Evolutionary conservation across 1,140 invertebrate species (phyloP).

Genomic region (Drosophila ohnishii): DNA sequence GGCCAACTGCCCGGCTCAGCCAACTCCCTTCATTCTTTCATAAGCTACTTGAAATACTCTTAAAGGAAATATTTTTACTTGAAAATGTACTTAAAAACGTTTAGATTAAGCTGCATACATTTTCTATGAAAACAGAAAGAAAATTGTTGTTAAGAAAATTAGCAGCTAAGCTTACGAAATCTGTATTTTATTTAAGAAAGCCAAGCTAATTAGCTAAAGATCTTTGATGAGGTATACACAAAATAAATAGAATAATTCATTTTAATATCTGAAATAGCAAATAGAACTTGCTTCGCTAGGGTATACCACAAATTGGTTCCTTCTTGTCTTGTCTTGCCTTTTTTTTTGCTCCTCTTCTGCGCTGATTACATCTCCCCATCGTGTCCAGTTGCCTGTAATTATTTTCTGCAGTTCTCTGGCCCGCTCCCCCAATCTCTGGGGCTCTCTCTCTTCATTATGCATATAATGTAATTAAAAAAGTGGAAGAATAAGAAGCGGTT

Average conservation of each 20-base stretch:
- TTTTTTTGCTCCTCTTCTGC: slow-evolving; percentile 25
- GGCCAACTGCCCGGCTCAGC: slow-evolving; percentile 33
- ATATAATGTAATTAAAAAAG: slow-evolving; percentile 77
- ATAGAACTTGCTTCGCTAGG: background rate
- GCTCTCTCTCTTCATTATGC: slow-evolving; percentile 64
- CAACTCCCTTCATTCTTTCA: background rate
- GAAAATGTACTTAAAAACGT: background rate
- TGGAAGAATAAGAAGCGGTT: slow-evolving; percentile 39
- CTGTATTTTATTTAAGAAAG: background rate
- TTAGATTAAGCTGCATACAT: background rate
- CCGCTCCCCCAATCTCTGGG: slow-evolving; percentile 48
- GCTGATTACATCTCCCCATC: slow-evolving; percentile 69
- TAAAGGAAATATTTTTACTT: background rate
- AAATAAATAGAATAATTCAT: background rate
- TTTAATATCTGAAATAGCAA: background rate
- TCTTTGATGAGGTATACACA: background rate
- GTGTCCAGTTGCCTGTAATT: slow-evolving; percentile 67
- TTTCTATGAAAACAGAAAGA: too few species aligned
- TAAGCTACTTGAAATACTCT: background rate
- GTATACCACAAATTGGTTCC: slow-evolving; percentile 13
- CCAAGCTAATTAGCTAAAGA: background rate
- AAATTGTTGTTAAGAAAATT: background rate
- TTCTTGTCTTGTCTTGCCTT: slow-evolving; percentile 7
- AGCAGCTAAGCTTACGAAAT: background rate
- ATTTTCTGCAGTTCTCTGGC: slow-evolving; percentile 55